Conservation (phyloP, 2,888 invertebrate genomes). For the Itoplectis maculator region DNA sequence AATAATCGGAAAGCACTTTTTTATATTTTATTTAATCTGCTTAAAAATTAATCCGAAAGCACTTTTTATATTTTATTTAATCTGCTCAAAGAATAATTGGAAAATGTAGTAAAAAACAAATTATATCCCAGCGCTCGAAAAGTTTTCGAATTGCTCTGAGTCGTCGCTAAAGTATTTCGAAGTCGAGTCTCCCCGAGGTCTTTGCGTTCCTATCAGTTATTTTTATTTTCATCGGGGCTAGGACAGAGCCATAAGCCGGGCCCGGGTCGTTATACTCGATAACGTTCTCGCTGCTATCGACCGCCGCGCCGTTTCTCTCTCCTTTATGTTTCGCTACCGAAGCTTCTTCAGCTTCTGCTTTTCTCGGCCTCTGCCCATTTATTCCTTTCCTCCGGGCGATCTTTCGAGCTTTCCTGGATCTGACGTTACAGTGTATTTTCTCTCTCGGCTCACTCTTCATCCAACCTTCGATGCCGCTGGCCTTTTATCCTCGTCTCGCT, state of each 20-base stretch:
- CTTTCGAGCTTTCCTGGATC: conserved; percentile 55
- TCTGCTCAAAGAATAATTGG: too few species aligned
- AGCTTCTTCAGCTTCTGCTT: conserved; percentile 26
- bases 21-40: too few species aligned
- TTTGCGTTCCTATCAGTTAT: neutral
- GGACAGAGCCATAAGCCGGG: conserved; percentile 23
- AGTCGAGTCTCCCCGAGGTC: neutral
- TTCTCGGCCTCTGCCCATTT: conserved; percentile 52
- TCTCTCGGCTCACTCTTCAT: conserved; percentile 17
- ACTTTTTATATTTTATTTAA: too few species aligned
- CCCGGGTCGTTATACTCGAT: conserved; percentile 48
- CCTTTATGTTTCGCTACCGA: conserved; percentile 33
- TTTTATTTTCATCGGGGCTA: conserved; percentile 20
- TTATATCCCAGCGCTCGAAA: neutral
- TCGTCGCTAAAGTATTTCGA: neutral
- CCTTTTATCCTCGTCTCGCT: conserved; percentile 13
- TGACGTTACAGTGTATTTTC: conserved; percentile 29
- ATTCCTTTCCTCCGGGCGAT: conserved; percentile 46
- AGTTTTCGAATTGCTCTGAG: too few species aligned
- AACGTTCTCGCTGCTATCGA: conserved; percentile 41
- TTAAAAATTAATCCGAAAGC: too few species aligned
- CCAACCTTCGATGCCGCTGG: conserved; percentile 40
- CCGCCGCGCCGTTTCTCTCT: conserved; percentile 31
- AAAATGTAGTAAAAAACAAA: too few species aligned
- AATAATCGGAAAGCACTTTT: too few species aligned